Percentiles rank a stretch among this genome's conserved stretches.
phyloP scores from a whole-genome alignment of 2,113 vertebrate genomes.

The Anarhynchus alexandrinus region DNA sequence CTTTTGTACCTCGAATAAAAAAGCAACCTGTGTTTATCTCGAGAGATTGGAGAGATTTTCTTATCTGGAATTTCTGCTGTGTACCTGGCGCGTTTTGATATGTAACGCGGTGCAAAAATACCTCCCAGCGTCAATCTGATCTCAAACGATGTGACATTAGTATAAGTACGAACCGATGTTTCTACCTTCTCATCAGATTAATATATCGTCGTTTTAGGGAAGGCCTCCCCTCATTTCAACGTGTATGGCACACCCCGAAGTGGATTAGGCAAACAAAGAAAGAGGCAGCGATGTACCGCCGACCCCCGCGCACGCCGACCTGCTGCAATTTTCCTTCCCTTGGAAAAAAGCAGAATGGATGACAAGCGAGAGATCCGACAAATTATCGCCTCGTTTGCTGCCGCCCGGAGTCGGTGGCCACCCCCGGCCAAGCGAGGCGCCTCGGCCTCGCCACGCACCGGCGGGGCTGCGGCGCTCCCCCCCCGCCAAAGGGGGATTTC shows the following conservation, averaged over 20 bases:
- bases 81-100: neutral
- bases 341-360: neutral
- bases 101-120: neutral
- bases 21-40: neutral
- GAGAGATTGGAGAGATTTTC: neutral
- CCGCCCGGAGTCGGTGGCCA: neutral
- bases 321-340: neutral
- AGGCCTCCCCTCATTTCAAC: neutral
- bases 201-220: neutral
- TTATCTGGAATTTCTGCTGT: neutral
- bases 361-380: neutral
- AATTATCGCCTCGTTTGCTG: neutral
- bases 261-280: neutral
- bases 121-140: neutral
- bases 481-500: neutral
- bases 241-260: neutral
- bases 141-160: neutral
- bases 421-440: neutral
- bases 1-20: neutral
- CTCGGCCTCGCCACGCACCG: neutral
- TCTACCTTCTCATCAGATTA: neutral
- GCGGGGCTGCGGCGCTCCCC: too few relatives aligned
- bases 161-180: accelerated
- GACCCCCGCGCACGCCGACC: neutral
- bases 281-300: neutral